These are phyloP conservation scores for Callionymus lyra DNA, from an alignment of 2,113 vertebrate genomes.

Conservation along the genomic window DNA sequence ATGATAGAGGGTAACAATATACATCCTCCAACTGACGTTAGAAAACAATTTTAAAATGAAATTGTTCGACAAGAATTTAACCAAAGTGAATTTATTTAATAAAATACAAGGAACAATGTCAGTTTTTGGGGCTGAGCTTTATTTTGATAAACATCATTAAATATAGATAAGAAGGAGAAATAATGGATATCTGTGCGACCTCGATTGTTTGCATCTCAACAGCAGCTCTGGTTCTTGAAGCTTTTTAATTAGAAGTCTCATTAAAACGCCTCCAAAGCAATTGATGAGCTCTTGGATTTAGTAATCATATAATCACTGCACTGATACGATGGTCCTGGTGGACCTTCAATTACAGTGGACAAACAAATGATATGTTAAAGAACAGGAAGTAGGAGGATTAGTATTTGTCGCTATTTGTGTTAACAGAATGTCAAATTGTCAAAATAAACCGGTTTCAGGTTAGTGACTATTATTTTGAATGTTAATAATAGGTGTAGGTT, in stretches of 20 bases:
- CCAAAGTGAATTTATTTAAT: too few relatives aligned
- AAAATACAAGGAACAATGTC: too few relatives aligned
- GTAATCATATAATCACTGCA: conserved; percentile 37
- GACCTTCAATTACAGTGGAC: conserved; percentile 34
- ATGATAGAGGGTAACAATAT: not conserved
- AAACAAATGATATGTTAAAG: conserved; percentile 27
- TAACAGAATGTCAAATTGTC: too few relatives aligned
- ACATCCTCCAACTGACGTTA: conserved; percentile 1
- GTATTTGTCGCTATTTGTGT: too few relatives aligned
- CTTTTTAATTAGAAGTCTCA: conserved; percentile 44
- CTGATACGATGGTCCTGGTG: conserved; percentile 14
- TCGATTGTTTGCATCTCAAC: conserved; percentile 4
- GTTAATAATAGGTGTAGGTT: too few relatives aligned
- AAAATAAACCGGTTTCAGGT: too few relatives aligned
- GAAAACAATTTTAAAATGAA: not conserved
- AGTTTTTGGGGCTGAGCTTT: too few relatives aligned
- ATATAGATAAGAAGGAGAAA: not conserved
- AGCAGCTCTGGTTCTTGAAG: conserved; percentile 11
- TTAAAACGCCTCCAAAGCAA: conserved; percentile 41
- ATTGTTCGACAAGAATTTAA: not conserved
- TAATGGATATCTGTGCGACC: too few relatives aligned
- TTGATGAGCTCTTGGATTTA: conserved; percentile 39
- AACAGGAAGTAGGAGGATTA: too few relatives aligned
- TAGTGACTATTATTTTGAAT: too few relatives aligned
- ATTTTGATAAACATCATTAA: not conserved